phyloP scores from a whole-genome alignment of 2,797 vertebrate genomes.

The Cirrhinus molitorella region DNA sequence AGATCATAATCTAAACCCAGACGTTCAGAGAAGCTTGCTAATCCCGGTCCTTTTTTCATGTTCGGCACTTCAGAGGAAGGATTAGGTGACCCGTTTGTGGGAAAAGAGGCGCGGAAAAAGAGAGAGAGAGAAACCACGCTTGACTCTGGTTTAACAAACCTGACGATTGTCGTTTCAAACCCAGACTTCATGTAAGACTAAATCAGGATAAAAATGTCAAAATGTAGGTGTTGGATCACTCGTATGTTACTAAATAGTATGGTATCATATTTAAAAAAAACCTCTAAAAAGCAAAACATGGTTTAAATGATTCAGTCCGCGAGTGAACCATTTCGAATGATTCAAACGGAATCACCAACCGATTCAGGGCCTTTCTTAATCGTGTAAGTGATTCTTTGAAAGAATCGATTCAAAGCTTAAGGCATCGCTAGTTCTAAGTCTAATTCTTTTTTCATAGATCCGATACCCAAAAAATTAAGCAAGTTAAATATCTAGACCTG shows the following conservation, averaged over 20 bases:
- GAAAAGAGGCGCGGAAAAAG: not conserved
- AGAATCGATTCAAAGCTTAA: too few species aligned
- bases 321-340: not conserved
- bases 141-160: conserved; percentile 7
- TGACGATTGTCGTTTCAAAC: not conserved
- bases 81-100: conserved; percentile 38
- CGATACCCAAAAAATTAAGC: too few species aligned
- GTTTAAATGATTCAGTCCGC: not conserved
- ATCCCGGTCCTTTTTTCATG: not conserved
- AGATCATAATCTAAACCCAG: not conserved
- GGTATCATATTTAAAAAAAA: too few species aligned
- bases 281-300: too few species aligned
- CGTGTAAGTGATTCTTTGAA: too few species aligned
- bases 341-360: not conserved
- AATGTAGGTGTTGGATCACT: too few species aligned
- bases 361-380: not conserved
- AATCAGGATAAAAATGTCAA: too few species aligned
- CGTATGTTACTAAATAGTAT: too few species aligned
- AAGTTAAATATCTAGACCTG: too few species aligned
- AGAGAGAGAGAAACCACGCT: not conserved
- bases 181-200: not conserved
- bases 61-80: not conserved
- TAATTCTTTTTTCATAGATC: too few species aligned
- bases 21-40: not conserved
- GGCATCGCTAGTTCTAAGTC: too few species aligned